These are phyloP conservation scores for Muscicapa striata DNA, from an alignment of 2,797 vertebrate genomes.

Conservation along the genomic window DNA sequence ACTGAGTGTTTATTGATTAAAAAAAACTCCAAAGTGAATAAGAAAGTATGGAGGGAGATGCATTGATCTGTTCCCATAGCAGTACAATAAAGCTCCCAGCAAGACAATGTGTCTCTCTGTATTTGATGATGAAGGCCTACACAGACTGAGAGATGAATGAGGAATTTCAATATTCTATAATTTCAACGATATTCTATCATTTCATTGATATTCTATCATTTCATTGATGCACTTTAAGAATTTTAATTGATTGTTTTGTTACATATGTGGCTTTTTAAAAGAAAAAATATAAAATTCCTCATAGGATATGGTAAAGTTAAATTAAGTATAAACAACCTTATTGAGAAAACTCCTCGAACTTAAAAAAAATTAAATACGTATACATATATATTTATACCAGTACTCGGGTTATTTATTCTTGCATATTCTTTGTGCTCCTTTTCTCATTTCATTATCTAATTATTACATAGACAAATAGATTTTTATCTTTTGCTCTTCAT, in stretches of 20 bases:
- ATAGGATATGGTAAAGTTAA: not conserved
- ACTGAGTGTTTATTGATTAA: not conserved
- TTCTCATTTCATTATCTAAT: not conserved
- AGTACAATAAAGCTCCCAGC: not conserved
- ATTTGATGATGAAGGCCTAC: not conserved
- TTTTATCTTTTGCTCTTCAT: not conserved
- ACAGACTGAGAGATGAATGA: not conserved
- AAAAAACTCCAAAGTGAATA: not conserved
- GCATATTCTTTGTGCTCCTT: not conserved
- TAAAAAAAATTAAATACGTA: not conserved
- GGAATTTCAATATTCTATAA: not conserved
- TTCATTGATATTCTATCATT: not conserved
- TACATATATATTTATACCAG: not conserved
- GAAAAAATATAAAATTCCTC: not conserved
- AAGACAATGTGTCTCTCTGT: not conserved
- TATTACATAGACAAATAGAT: not conserved
- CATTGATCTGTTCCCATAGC: not conserved
- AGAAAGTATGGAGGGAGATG: not conserved
- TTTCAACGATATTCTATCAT: not conserved
- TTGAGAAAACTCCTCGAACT: not conserved
- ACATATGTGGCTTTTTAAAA: not conserved
- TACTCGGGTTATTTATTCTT: not conserved
- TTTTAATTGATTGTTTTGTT: not conserved
- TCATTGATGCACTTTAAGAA: not conserved
- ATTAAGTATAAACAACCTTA: not conserved